A percentile compares a stretch with the other conserved stretches of the same genome.
Conservation (phyloP, 2,888 invertebrate genomes). For the Lomographa bimaculata region DNA sequence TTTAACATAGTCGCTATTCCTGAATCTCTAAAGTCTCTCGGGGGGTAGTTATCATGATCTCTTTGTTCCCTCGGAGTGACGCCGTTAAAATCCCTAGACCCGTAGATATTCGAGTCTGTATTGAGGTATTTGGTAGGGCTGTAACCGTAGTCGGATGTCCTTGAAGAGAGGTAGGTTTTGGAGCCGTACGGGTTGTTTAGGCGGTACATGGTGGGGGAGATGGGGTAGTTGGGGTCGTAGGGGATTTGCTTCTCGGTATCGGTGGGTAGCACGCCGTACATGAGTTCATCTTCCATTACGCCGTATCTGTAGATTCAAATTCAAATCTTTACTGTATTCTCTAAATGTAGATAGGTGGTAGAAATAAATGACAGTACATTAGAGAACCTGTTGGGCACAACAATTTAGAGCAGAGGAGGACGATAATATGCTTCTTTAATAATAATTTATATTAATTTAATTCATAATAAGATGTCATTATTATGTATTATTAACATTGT, state of each 20-base stretch:
- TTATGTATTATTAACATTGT: too few relatives aligned
- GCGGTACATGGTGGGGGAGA: slow-evolving; percentile 76
- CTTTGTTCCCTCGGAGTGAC: slow-evolving; percentile 68
- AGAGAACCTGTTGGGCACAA: too few relatives aligned
- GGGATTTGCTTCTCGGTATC: slow-evolving; percentile 74
- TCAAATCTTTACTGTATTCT: too few relatives aligned
- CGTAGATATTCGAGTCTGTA: slow-evolving; percentile 64
- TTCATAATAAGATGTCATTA: too few relatives aligned
- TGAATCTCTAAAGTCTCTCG: slow-evolving; percentile 74
- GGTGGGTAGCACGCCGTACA: slow-evolving; percentile 69
- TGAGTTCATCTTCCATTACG: slow-evolving; percentile 73
- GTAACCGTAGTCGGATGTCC: slow-evolving; percentile 77
- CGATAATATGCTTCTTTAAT: too few relatives aligned
- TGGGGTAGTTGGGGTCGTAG: slow-evolving; percentile 77
- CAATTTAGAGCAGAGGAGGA: too few relatives aligned
- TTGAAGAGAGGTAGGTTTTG: slow-evolving; percentile 68
- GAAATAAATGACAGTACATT: too few relatives aligned
- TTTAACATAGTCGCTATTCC: slow-evolving; percentile 79
- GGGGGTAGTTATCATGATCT: slow-evolving; percentile 71
- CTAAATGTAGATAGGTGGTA: too few relatives aligned
- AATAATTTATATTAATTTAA: too few relatives aligned
- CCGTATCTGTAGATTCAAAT: slow-evolving; percentile 73
- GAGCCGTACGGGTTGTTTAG: slow-evolving; percentile 78
- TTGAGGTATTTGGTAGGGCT: slow-evolving; percentile 75
- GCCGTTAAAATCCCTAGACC: slow-evolving; percentile 65